Percentiles rank a stretch among this genome's conserved stretches.
phyloP scores from a whole-genome alignment of 2,113 vertebrate species.

The Cryptotis parvus region DNA sequence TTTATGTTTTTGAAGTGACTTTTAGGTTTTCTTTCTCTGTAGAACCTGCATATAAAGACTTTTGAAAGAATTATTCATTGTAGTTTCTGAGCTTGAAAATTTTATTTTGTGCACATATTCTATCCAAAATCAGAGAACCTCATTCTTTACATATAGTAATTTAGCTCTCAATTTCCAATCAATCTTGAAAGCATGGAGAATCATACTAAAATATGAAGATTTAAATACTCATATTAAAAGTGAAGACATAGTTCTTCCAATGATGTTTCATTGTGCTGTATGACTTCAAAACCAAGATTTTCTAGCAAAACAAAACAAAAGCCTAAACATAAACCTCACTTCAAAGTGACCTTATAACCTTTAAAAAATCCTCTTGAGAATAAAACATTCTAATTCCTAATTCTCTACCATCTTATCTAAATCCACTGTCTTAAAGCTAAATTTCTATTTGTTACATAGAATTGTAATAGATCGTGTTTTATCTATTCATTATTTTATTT shows the following conservation, averaged over 20 bases:
- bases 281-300: slow-evolving; percentile 37
- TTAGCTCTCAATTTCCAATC: slow-evolving; percentile 29
- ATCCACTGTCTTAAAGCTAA: neutral
- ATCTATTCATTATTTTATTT: neutral
- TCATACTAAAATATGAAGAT: neutral
- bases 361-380: neutral
- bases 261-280: neutral
- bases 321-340: neutral
- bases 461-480: neutral
- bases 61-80: no score
- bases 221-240: neutral
- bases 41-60: no score
- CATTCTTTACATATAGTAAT: neutral
- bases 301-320: neutral
- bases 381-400: neutral
- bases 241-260: slow-evolving; percentile 6
- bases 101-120: no score
- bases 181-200: neutral
- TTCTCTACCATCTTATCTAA: neutral
- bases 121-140: no score
- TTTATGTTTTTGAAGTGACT: slow-evolving; percentile 3
- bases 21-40: no score
- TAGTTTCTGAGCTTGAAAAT: no score
- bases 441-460: neutral
- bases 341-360: neutral